A percentile compares a stretch with the other conserved stretches of the same genome.
Evolutionary conservation across 2,797 vertebrate species (phyloP).

Genomic region (Falco berigora): DNA sequence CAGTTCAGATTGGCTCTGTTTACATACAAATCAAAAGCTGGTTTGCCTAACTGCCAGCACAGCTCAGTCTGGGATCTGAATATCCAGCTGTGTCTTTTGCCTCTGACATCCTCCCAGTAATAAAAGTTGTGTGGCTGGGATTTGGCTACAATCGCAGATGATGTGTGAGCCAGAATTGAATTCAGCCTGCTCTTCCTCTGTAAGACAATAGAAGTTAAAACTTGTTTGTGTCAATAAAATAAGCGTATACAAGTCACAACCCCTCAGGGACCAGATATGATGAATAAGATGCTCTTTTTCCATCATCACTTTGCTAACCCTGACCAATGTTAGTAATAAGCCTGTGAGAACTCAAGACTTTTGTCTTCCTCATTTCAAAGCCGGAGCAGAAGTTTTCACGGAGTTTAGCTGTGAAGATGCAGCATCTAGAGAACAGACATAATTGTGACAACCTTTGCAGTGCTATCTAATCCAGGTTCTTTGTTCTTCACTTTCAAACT

Average conservation of each 20-base stretch:
- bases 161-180: slow-evolving; percentile 35
- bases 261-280: background rate
- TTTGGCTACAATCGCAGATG: slow-evolving; percentile 36
- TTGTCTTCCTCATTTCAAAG: background rate
- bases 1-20: slow-evolving; percentile 61
- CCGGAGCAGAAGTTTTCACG: background rate
- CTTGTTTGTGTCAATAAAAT: slow-evolving; percentile 51
- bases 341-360: slow-evolving; percentile 6
- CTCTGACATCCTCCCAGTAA: slow-evolving; percentile 58
- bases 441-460: background rate
- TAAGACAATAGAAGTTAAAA: slow-evolving; percentile 46
- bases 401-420: background rate
- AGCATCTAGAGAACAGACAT: background rate
- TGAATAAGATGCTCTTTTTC: slow-evolving; percentile 41
- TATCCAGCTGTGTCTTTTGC: slow-evolving; percentile 60
- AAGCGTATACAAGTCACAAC: background rate
- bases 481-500: background rate
- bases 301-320: slow-evolving; percentile 10
- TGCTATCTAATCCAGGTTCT: background rate
- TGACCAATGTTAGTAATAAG: background rate
- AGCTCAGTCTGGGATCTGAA: slow-evolving; percentile 38
- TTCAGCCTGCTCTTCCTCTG: slow-evolving; percentile 40
- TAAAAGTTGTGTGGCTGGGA: slow-evolving; percentile 49
- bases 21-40: slow-evolving; percentile 56
- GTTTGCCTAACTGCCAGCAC: slow-evolving; percentile 53